Evolutionary conservation across 2,113 vertebrate species (phyloP).

Genomic region (Bungarus multicinctus): DNA sequence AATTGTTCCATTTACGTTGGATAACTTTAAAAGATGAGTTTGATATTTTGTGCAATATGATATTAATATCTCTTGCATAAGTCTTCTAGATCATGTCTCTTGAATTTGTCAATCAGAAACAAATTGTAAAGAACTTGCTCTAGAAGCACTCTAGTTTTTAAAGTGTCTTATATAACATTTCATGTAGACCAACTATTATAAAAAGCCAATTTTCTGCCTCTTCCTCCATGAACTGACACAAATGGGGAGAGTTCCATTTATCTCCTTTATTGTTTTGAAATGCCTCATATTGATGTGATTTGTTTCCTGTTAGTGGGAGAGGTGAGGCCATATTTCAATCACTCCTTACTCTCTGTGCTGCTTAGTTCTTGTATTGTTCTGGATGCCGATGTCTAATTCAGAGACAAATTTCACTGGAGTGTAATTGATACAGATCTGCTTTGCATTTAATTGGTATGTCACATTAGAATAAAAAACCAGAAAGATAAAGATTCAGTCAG

Average conservation of each 20-base stretch:
- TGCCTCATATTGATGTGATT: background rate
- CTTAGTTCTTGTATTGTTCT: conserved; percentile 22
- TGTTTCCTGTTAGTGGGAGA: background rate
- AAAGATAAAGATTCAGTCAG: conserved; percentile 46
- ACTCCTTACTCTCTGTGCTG: conserved; percentile 22
- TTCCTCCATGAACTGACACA: background rate
- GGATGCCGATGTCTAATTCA: conserved; percentile 26
- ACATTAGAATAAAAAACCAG: conserved; percentile 36
- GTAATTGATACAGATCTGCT: conserved; percentile 40
- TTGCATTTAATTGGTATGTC: conserved; percentile 54
- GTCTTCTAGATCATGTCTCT: background rate
- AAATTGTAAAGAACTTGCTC: background rate
- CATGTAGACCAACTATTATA: background rate
- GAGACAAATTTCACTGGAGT: conserved; percentile 29
- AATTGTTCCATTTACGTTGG: background rate
- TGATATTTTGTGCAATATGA: background rate
- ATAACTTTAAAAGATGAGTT: background rate
- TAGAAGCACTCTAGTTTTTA: background rate
- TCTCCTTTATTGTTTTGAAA: background rate
- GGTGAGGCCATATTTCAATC: conserved; percentile 7
- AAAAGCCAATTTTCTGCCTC: background rate
- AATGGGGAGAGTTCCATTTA: background rate
- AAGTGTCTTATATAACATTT: background rate
- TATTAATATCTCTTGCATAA: background rate
- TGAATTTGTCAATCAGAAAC: background rate